Evolutionary conservation across 2,113 vertebrate genomes (phyloP).

Genomic region (Zeus faber): DNA sequence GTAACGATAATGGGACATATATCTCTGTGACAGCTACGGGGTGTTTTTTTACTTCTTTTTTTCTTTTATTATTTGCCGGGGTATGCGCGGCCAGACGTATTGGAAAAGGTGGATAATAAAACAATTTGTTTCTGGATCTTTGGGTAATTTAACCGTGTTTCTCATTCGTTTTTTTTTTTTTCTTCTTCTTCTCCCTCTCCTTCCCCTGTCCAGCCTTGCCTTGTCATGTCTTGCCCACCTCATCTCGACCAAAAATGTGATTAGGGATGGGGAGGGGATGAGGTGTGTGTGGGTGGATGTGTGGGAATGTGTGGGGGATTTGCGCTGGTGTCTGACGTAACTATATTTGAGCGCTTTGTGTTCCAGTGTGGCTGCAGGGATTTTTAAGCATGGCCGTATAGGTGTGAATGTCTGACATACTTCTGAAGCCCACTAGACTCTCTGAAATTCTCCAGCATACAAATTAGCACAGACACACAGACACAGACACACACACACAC

Average conservation of each 20-base stretch:
- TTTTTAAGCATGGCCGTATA: no score
- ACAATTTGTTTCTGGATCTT: constrained; percentile 67
- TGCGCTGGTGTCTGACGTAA: neutral
- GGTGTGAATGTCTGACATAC: neutral
- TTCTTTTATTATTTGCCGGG: no score
- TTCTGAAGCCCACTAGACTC: neutral
- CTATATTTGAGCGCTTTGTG: neutral
- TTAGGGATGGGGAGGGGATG: neutral
- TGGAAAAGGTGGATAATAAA: constrained; percentile 62
- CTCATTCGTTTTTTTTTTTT: no score
- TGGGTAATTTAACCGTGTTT: constrained; percentile 59
- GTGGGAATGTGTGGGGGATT: neutral
- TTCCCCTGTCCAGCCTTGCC: neutral
- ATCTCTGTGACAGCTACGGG: no score
- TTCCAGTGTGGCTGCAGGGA: constrained; percentile 1
- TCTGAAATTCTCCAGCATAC: neutral
- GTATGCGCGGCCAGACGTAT: constrained; percentile 23
- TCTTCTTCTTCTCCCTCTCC: neutral
- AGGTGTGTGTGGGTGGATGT: neutral
- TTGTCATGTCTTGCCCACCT: neutral
- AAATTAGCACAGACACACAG: neutral
- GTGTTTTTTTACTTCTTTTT: no score
- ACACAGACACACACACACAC: constrained; percentile 10
- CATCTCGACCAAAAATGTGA: neutral
- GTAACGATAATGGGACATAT: no score